Evolutionary conservation across 2,797 vertebrate genomes (phyloP).

Genomic region (Pseudochaenichthys georgianus): DNA sequence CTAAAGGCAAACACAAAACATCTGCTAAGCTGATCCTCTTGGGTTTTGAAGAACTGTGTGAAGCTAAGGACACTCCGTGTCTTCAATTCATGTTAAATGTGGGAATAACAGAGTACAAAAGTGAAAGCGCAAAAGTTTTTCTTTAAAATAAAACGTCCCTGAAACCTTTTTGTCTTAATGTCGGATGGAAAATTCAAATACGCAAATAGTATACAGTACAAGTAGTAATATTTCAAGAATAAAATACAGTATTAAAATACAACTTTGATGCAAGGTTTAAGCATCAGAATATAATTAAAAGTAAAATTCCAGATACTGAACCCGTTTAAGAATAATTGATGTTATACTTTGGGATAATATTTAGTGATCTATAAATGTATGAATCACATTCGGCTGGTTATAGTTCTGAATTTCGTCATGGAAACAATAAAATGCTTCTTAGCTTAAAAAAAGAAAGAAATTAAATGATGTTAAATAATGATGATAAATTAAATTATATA

Average conservation of each 20-base stretch:
- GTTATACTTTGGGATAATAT: too few relatives aligned
- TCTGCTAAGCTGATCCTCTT: background rate
- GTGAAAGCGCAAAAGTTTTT: background rate
- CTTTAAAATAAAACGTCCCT: too few relatives aligned
- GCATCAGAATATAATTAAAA: too few relatives aligned
- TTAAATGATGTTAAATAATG: too few relatives aligned
- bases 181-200: background rate
- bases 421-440: too few relatives aligned
- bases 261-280: background rate
- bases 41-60: background rate
- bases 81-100: background rate
- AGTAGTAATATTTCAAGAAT: background rate
- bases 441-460: too few relatives aligned
- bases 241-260: background rate
- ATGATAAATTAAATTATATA: too few relatives aligned
- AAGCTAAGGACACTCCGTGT: background rate
- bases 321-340: too few relatives aligned
- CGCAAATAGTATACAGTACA: background rate
- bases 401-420: too few relatives aligned
- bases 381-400: too few relatives aligned
- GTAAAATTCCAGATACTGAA: too few relatives aligned
- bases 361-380: too few relatives aligned
- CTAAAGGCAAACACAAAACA: background rate
- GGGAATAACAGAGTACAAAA: background rate
- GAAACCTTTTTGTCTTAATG: background rate